Conservation (phyloP, 2,113 vertebrate species). For the Boleophthalmus pectinirostris region DNA sequence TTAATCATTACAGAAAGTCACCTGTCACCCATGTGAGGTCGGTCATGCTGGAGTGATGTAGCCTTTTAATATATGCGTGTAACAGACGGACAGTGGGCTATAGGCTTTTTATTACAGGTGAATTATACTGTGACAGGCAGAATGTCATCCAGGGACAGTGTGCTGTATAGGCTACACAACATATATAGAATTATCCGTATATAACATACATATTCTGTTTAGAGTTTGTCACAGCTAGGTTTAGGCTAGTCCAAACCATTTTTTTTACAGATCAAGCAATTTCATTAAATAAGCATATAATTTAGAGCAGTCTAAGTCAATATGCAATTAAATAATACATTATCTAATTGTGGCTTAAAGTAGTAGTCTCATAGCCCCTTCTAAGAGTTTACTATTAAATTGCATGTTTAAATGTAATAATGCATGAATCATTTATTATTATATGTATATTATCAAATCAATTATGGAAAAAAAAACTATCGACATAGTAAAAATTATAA, state of each 20-base stretch:
- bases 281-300: neutral
- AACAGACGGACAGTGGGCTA: neutral
- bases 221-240: neutral
- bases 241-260: neutral
- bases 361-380: no score
- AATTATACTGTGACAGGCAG: slow-evolving; percentile 8
- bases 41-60: neutral
- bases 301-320: neutral
- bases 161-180: no score
- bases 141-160: no score
- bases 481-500: no score
- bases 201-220: no score
- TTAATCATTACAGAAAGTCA: slow-evolving; percentile 35
- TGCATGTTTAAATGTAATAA: no score
- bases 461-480: no score
- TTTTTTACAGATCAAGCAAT: neutral
- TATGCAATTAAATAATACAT: neutral
- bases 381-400: no score
- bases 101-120: slow-evolving; percentile 23
- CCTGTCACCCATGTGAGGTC: slow-evolving; percentile 48
- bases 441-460: no score
- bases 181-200: no score
- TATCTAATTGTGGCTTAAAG: no score
- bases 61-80: neutral
- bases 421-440: no score